These are phyloP conservation scores for Thamnophis sirtalis DNA, from an alignment of 2,113 vertebrate genomes.

Conservation along the genomic window DNA sequence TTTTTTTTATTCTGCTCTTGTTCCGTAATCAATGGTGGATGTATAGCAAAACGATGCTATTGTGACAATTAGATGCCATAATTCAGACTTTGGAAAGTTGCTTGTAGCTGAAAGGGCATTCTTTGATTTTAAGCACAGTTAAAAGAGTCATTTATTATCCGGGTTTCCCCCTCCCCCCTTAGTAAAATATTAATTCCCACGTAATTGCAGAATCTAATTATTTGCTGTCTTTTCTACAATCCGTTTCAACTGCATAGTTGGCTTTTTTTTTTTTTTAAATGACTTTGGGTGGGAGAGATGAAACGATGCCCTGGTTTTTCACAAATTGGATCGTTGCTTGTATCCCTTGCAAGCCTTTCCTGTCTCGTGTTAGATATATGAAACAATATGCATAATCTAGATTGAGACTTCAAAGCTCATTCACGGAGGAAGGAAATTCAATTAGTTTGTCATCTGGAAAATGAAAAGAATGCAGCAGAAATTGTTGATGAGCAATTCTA, in stretches of 20 bases:
- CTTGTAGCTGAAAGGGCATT: not conserved
- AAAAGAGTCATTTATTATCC: conserved; percentile 5
- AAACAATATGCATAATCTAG: not conserved
- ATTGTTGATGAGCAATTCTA: not conserved
- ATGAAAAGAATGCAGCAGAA: conserved; percentile 17
- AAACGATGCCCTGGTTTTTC: conserved; percentile 20
- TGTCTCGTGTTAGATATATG: conserved; percentile 1
- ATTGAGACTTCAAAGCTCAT: conserved; percentile 36
- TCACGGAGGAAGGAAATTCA: conserved; percentile 10
- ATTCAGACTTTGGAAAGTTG: not conserved
- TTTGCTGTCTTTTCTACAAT: not conserved
- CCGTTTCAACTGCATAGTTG: not conserved
- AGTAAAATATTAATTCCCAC: not conserved
- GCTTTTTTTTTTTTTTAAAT: too few species aligned
- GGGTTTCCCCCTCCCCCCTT: too few species aligned
- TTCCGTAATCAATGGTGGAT: conserved; percentile 13
- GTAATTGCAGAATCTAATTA: conserved; percentile 6
- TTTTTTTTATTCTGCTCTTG: not conserved
- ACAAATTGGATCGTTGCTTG: not conserved
- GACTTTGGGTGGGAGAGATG: conserved; percentile 14
- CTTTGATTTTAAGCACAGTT: not conserved
- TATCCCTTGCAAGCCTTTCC: not conserved
- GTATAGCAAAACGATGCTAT: not conserved
- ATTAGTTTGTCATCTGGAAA: conserved; percentile 17
- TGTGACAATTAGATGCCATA: conserved; percentile 5